phyloP scores from a whole-genome alignment of 2,113 vertebrate species.

The Cariama cristata region DNA sequence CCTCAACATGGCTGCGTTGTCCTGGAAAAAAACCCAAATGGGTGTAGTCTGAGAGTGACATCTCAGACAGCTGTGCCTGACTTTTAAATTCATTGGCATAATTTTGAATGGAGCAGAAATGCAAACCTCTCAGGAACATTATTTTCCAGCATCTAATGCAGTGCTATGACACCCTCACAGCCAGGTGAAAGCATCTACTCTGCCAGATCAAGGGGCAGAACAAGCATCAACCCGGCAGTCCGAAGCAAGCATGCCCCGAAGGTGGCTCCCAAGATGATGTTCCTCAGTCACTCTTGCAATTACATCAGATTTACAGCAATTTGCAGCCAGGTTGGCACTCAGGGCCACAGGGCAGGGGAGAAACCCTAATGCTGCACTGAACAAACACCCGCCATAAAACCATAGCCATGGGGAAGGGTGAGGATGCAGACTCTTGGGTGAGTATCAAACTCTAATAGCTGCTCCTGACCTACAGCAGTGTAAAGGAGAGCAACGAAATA shows the following conservation, averaged over 20 bases:
- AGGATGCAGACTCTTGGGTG: not conserved
- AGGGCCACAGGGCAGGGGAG: not conserved
- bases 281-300: not conserved
- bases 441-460: not conserved
- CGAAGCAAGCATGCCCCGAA: fast-evolving
- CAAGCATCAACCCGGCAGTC: fast-evolving
- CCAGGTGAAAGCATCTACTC: not conserved
- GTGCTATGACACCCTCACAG: fast-evolving
- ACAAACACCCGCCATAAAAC: not conserved
- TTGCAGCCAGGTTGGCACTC: not conserved
- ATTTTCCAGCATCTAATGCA: not conserved
- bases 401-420: not conserved
- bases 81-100: not conserved
- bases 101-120: not conserved
- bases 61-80: not conserved
- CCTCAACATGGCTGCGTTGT: not conserved
- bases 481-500: not conserved
- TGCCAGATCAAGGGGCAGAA: not conserved
- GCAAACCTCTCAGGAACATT: not conserved
- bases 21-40: slow-evolving; percentile 24
- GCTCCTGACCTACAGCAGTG: not conserved
- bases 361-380: not conserved
- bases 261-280: not conserved
- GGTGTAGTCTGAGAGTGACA: not conserved
- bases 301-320: not conserved